phyloP scores from a whole-genome alignment of 2,113 vertebrate genomes.

The Tringa solitaria region DNA sequence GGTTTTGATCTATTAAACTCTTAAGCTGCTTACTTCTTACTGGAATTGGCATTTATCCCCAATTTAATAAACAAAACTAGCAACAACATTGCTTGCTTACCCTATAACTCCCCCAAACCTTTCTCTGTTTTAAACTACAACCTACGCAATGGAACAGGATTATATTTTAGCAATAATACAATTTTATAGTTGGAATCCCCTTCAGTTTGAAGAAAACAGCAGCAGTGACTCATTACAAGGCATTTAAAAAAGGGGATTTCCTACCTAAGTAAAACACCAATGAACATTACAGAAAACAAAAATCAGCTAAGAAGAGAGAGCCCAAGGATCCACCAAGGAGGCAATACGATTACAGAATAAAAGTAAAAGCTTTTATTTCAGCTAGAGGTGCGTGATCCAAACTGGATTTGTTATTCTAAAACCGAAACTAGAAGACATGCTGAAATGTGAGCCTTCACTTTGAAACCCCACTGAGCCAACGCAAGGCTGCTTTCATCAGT shows the following conservation, averaged over 20 bases:
- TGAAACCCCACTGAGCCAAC: neutral
- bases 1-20: neutral
- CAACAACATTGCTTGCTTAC: neutral
- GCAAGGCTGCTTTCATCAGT: neutral
- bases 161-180: slow-evolving; percentile 28
- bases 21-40: neutral
- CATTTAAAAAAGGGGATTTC: slow-evolving; percentile 40
- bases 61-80: neutral
- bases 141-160: slow-evolving; percentile 43
- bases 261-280: slow-evolving; percentile 10
- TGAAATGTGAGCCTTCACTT: neutral
- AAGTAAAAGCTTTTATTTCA: neutral
- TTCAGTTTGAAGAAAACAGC: slow-evolving; percentile 33
- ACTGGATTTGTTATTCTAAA: neutral
- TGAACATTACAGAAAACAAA: neutral
- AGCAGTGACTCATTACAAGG: slow-evolving; percentile 48
- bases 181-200: slow-evolving; percentile 29
- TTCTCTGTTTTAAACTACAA: neutral
- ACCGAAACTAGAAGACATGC: neutral
- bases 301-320: neutral
- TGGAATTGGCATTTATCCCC: neutral
- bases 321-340: neutral
- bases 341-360: neutral
- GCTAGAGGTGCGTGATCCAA: neutral
- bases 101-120: neutral